phyloP scores from a whole-genome alignment of 2,797 vertebrate genomes.

The Orientallactaga sibirica region DNA sequence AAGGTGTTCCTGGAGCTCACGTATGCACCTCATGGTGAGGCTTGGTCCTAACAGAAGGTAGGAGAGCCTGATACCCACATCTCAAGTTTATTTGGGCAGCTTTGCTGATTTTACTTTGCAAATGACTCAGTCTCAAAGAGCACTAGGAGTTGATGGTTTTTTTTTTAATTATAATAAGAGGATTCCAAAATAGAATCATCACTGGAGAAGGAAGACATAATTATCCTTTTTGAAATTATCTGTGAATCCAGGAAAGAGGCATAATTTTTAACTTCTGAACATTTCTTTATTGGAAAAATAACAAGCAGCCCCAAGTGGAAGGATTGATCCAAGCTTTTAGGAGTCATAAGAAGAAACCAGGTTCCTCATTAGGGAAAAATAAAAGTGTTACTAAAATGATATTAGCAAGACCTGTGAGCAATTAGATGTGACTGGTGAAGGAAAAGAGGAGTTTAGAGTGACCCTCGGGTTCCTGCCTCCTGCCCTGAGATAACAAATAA shows the following conservation, averaged over 20 bases:
- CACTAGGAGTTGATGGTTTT: conserved; percentile 4
- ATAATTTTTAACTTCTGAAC: conserved; percentile 18
- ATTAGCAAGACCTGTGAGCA: background rate
- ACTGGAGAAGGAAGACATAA: conserved; percentile 75
- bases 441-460: background rate
- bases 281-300: conserved; percentile 61
- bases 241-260: conserved; percentile 61
- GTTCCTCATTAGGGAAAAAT: background rate
- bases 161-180: conserved; percentile 76
- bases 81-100: background rate
- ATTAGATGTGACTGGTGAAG: background rate
- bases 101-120: conserved; percentile 49
- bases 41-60: accelerated
- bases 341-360: background rate
- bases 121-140: conserved; percentile 68
- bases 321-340: background rate
- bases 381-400: background rate
- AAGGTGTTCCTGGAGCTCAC: accelerated
- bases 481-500: background rate
- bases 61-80: background rate
- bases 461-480: background rate
- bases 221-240: conserved; percentile 75
- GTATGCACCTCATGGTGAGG: accelerated
- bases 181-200: conserved; percentile 77
- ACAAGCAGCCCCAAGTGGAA: conserved; percentile 6